Conservation (phyloP, 2,113 vertebrate genomes). For the Antigone vipio region DNA sequence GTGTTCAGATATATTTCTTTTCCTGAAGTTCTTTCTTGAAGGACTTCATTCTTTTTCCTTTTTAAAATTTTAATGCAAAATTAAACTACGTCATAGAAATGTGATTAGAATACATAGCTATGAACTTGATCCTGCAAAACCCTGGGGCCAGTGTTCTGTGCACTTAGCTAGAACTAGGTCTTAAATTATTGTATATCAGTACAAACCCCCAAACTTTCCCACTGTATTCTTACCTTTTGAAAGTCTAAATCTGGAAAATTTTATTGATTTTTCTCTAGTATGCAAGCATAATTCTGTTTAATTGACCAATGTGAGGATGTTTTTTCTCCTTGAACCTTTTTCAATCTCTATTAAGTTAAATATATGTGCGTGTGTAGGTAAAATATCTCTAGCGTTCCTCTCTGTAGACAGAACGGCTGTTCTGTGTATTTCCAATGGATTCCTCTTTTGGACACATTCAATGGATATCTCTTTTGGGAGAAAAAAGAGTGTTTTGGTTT, state of each 20-base stretch:
- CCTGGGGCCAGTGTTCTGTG: not conserved
- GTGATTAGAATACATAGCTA: not conserved
- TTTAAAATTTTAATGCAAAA: not conserved
- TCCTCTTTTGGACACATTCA: not conserved
- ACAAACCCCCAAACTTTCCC: not conserved
- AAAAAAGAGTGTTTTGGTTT: not conserved
- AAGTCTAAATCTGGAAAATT: not conserved
- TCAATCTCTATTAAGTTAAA: not conserved
- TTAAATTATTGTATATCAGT: not conserved
- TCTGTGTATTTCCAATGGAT: not conserved
- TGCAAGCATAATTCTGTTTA: not conserved
- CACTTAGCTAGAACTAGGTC: not conserved
- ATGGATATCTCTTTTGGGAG: not conserved
- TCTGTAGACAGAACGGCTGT: not conserved
- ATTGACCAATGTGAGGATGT: not conserved
- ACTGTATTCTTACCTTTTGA: not conserved
- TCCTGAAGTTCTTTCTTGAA: not conserved
- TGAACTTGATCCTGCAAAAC: not conserved
- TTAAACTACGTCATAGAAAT: not conserved
- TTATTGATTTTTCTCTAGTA: not conserved
- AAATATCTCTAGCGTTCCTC: not conserved
- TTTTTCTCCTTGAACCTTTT: not conserved
- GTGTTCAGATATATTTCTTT: not conserved
- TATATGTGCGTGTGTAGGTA: not conserved
- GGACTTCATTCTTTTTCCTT: not conserved